These are phyloP conservation scores for Tubulanus polymorphus DNA, from an alignment of 2,888 invertebrate genomes.

Conservation along the genomic window DNA sequence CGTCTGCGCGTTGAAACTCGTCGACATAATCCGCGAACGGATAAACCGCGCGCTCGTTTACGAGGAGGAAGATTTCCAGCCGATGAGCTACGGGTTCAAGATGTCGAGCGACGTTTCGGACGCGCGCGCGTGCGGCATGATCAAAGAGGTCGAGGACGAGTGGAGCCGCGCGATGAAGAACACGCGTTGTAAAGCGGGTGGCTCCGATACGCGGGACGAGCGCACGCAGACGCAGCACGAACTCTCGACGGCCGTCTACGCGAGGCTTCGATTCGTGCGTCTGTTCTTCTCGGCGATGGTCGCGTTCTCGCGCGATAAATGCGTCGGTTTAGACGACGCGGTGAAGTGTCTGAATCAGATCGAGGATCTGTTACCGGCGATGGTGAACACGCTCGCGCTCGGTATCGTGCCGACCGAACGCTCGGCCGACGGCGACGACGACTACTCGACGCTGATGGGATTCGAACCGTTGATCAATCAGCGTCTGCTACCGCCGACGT, in stretches of 20 bases:
- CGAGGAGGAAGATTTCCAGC: conserved; percentile 84
- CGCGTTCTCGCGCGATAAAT: conserved; percentile 60
- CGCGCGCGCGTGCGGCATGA: conserved; percentile 72
- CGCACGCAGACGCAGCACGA: conserved; percentile 54
- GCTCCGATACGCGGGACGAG: too few relatives aligned
- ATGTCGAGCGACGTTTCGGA: conserved; percentile 78
- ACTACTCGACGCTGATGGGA: conserved; percentile 62
- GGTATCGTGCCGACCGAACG: conserved; percentile 65
- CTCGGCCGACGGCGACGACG: conserved; percentile 46
- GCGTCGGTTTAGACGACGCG: conserved; percentile 64
- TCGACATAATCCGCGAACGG: conserved; percentile 81
- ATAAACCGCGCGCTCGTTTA: conserved; percentile 48
- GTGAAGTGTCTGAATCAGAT: conserved; percentile 77
- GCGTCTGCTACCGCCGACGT: conserved; percentile 92
- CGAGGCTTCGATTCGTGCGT: conserved; percentile 80
- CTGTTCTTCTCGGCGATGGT: conserved; percentile 78
- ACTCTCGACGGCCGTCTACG: conserved; percentile 53
- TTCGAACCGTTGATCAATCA: conserved; percentile 97
- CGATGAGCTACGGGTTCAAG: conserved; percentile 84
- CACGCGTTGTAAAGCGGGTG: neutral
- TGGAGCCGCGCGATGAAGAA: conserved; percentile 42
- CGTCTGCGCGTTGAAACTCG: conserved; percentile 79
- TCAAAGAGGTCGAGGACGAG: conserved; percentile 89
- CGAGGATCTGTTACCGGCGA: conserved; percentile 75
- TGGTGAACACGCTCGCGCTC: conserved; percentile 70